Base-by-base conservation (phyloP, 2,113 vertebrate genomes). In the Nothobranchius kuhntae region DNA sequence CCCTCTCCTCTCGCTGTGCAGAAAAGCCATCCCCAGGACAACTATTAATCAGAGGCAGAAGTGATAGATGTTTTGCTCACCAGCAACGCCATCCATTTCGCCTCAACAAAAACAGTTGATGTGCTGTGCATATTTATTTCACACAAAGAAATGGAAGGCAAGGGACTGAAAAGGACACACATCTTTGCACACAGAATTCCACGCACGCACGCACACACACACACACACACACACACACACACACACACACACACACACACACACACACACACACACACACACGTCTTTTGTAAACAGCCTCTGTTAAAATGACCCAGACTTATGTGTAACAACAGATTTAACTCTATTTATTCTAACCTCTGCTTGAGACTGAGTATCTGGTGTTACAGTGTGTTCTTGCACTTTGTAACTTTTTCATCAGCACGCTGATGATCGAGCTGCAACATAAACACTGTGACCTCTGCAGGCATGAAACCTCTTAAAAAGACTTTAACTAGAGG, bases 41-140 rank as follows among this genome's bases (percentile, higher is more conserved):
- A 87, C 91, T 90, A 90, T 92, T 92, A 92, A 93, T 92, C 90
- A 92, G 81, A 86, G 85, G 83, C 84, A 87, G 84, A 90, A 91
- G 91, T 92, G 90, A 93, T 93, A 90, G 89, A 93, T 92, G 90
- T 81, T 87, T 90, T 89, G 85, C 91, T 91, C 88, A 89, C 79
- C 84, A 90, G 89, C 88, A 86, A 84, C 78, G 87, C 84, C 84
- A 85, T 93, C 88, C 86, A 90, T 91, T 92, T 89, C 85, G 85
- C 89, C 86, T 89, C 86, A 91, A 86, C 85, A 89, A 78, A 85
- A 86, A 90, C 84, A 85, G 81, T 79, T 66, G 78, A 88, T 90
- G 86, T 82, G 85, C 73, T 58, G 73, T 85, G 87, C 86, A 90
- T 90, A 89, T 89, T 86, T 90, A 90, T 88, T 81, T 76, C 73